Evolutionary conservation across 2,113 vertebrate species (phyloP).

Genomic region (Cavia porcellus): DNA sequence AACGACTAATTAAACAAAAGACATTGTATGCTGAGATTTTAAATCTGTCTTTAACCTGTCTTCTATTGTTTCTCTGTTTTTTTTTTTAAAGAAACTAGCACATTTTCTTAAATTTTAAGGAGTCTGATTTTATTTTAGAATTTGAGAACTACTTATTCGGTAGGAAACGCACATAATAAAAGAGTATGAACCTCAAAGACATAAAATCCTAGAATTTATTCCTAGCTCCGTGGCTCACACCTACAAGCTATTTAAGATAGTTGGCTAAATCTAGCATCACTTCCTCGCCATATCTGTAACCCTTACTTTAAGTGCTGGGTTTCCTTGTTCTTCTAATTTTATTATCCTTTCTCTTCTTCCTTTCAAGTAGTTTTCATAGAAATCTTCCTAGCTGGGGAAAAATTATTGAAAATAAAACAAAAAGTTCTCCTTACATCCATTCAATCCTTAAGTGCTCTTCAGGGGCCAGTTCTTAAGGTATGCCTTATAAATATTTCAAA

Average conservation of each 20-base stretch:
- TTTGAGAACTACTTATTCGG: neutral
- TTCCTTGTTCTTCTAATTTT: neutral
- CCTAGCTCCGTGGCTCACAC: neutral
- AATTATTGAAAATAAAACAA: neutral
- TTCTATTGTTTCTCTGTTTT: neutral
- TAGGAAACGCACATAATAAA: neutral
- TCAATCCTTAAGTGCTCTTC: neutral
- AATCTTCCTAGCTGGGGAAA: neutral
- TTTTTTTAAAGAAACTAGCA: neutral
- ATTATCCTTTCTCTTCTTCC: neutral
- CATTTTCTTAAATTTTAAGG: neutral
- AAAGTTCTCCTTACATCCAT: neutral
- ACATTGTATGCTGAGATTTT: neutral
- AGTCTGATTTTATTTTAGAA: constrained; percentile 31
- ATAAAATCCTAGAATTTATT: neutral
- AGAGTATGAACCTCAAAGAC: accelerated
- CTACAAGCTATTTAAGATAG: neutral
- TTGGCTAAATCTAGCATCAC: neutral
- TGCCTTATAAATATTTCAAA: constrained; percentile 2
- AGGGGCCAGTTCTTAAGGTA: neutral
- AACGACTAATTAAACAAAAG: constrained; percentile 17
- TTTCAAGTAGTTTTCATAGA: neutral
- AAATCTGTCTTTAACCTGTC: neutral
- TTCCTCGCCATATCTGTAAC: neutral
- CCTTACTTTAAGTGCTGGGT: neutral